Percentiles rank a stretch among this genome's conserved stretches.
phyloP scores from a whole-genome alignment of 2,888 invertebrate species.

The Schizaphis graminum region DNA sequence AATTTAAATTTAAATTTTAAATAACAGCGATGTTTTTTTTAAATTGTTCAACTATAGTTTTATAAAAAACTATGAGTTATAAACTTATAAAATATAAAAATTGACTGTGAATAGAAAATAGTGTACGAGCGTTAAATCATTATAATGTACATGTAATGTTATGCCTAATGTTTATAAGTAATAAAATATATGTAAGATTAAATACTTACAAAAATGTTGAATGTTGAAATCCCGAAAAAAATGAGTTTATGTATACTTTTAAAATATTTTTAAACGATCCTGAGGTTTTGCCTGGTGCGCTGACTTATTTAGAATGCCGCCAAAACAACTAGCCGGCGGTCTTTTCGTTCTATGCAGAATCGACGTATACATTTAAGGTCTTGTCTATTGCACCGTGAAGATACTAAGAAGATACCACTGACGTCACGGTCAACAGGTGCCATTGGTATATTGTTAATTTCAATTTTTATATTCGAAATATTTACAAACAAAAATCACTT shows the following conservation, averaged over 20 bases:
- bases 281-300: constrained; percentile 40
- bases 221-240: not conserved
- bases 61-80: not conserved
- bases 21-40: not conserved
- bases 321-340: constrained; percentile 41
- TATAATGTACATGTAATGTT: not conserved
- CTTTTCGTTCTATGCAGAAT: constrained; percentile 44
- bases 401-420: constrained; percentile 55
- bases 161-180: not conserved
- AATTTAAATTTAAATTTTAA: not conserved
- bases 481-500: constrained; percentile 55
- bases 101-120: not conserved
- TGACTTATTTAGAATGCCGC: constrained; percentile 58
- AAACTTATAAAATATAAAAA: not conserved
- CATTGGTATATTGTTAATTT: constrained; percentile 57
- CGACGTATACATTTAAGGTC: constrained; percentile 54
- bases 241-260: not conserved
- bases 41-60: not conserved
- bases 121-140: not conserved
- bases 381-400: constrained; percentile 60
- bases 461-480: constrained; percentile 43
- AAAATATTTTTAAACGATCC: constrained; percentile 17
- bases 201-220: constrained; percentile 29
- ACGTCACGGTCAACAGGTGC: constrained; percentile 65
- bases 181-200: not conserved